phyloP scores from a whole-genome alignment of 1,140 invertebrate genomes.

The Drosophila ohnishii region DNA sequence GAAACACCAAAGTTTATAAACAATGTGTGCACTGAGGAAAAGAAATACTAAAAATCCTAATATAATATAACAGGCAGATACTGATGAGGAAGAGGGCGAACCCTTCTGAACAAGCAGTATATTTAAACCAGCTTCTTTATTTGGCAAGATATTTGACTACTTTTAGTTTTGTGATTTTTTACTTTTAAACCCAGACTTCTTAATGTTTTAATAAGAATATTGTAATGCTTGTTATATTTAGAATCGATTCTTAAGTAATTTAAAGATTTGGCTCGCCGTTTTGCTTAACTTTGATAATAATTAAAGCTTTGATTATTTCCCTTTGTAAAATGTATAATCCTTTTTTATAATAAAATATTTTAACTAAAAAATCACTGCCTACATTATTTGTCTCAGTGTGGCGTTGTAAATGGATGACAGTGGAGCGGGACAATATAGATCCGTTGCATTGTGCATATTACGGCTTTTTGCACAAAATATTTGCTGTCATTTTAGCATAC shows the following conservation, averaged over 20 bases:
- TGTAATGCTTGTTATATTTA: neutral
- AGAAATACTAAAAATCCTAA: neutral
- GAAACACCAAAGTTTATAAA: neutral
- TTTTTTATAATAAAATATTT: neutral
- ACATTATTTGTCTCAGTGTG: neutral
- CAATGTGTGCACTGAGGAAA: neutral
- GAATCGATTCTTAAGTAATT: neutral
- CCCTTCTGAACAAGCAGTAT: neutral
- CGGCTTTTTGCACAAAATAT: constrained; percentile 69
- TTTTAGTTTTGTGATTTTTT: neutral
- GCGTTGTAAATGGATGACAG: constrained; percentile 35
- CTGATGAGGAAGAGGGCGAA: neutral
- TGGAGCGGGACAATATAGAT: constrained; percentile 23
- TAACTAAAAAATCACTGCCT: neutral
- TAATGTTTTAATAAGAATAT: neutral
- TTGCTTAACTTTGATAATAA: neutral
- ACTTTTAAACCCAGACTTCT: no score
- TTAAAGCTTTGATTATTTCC: neutral
- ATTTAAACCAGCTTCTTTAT: neutral
- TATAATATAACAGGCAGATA: neutral
- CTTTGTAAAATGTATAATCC: neutral
- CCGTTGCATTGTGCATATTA: constrained; percentile 54
- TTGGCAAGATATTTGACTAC: neutral
- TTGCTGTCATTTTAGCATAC: constrained; percentile 62
- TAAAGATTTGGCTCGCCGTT: neutral